phyloP scores from a whole-genome alignment of 1,140 invertebrate species.

The Apis florea region DNA sequence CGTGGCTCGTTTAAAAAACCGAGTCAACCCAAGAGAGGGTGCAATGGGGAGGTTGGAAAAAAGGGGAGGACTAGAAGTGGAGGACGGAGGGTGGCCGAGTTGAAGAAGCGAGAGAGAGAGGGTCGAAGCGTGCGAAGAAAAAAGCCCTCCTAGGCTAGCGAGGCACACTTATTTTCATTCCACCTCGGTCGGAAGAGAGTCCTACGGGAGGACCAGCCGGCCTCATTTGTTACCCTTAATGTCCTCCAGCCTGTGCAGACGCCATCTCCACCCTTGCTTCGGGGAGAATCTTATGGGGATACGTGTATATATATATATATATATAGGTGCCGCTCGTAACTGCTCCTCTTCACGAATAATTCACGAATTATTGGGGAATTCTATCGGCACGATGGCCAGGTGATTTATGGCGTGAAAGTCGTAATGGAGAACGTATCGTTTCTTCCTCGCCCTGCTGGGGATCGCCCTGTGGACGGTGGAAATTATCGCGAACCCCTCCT shows the following conservation, averaged over 20 bases:
- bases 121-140: slow-evolving; percentile 48
- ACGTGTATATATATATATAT: neutral
- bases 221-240: slow-evolving; percentile 79
- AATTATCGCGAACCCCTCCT: slow-evolving; percentile 34
- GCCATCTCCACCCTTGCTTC: slow-evolving; percentile 36
- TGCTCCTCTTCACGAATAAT: slow-evolving; percentile 60
- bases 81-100: neutral
- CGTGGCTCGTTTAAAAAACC: slow-evolving; percentile 37
- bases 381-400: slow-evolving; percentile 61
- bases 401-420: slow-evolving; percentile 64
- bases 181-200: slow-evolving; percentile 73
- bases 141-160: slow-evolving; percentile 54
- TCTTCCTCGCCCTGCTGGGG: slow-evolving; percentile 40
- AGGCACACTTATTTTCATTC: slow-evolving; percentile 77
- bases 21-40: slow-evolving; percentile 21
- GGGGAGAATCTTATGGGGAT: slow-evolving; percentile 64
- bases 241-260: slow-evolving; percentile 61
- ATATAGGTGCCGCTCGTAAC: slow-evolving; percentile 4
- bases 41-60: slow-evolving; percentile 1
- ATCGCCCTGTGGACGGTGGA: slow-evolving; percentile 6
- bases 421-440: slow-evolving; percentile 66
- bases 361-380: slow-evolving; percentile 68
- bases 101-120: slow-evolving; percentile 50
- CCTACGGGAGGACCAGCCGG: slow-evolving; percentile 72
- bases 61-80: slow-evolving; percentile 36